Base-by-base conservation (phyloP, 1,140 invertebrate genomes). In the Drosophila asahinai region DNA sequence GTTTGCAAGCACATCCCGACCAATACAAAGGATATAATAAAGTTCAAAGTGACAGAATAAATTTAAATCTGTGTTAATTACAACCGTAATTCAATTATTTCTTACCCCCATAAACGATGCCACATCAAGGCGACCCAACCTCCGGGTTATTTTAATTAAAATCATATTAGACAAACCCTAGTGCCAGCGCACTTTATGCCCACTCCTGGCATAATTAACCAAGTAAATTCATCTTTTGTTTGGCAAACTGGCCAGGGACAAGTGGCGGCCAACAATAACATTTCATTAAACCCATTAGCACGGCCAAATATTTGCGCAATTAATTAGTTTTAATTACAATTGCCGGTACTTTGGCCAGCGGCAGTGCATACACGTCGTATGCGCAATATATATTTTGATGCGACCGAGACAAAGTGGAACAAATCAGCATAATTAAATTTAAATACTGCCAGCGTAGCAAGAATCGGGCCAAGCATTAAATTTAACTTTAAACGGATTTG, bases 311-410 rank as follows among this genome's bases (percentile, higher is more conserved):
- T 86, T 86, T 86, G 70, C 49, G 52, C 57, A 76, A 77, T 74
- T 86, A 82, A 86, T 86, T 86, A 86, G 81, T 77, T 77, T 84
- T 80, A 84, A 80, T 80, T 86, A 74, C 68, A 81, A 68, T 72
- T 68, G 77, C 58, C 60, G 71, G 72, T 65, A 58, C 59, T 81
- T 55, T 64, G 55, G 43, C 67, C 47, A 43, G 43, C 67, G 68
- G 71, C 68, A 68, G 22, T 48, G 42, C 48, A 62, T 42, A 49
- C 75, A 43, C 58, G 19, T 33, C 71, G 66, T 76, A 82, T 79
- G 67, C 77, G 76, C 49, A 64, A 71, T 74, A 68, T 77, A 58
- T 57, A 49, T 66, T 63, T 55, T 57, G 33, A 58, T 57, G 30
- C 15, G 38, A 27, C 15, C 6, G 17, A 3, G 27, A 15, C 17